Evolutionary conservation across 2,797 vertebrate genomes (phyloP), one percentile per base, ranked within the genome.

Genomic region (Myotis daubentonii): DNA sequence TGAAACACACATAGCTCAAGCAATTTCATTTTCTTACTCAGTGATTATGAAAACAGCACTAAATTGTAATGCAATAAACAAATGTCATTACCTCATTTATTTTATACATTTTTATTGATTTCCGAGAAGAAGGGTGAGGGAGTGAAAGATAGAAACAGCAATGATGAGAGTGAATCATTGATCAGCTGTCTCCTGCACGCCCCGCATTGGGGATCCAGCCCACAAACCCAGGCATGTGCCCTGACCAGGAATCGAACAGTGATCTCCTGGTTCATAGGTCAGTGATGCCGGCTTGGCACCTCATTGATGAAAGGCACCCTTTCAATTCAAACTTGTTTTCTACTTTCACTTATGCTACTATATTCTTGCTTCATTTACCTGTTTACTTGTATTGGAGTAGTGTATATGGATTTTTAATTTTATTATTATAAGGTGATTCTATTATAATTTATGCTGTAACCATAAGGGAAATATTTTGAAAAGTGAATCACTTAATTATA

Each of bases 391-490:
- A 13, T 19, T 75, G 94, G 36, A 78, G 22, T 71, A 0, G 5
- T 92, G 23, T 89, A 6, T 1, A 30, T 17, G 80, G 36, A 44
- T 11, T 94, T 36, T 74, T 68, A 84, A 84, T 85, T 96, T 36
- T 87, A 57, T 83, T 89, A 93, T 33, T 65, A 66, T 6, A 89
- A 86, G 11, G 12, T 89, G 76, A 0, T 74, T 55, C 13, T 60
- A 75, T 62, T 86, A 65, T 23, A 87, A 84, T 70, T 85, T 74
- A 23, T 38, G 53, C 28, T 82, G 13, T 71, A 47, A 89, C 5
- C 66, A 51, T n/a, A 87, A 79, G 10, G 3, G 25, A 95, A 81
- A 68, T 60, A 87, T 82, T 86, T 89, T 51, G 41, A 97, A 96
- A 30, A 94, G 16, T 70, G 28, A 83, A 84, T 84, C 53, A 84